Evolutionary conservation across 2,888 invertebrate genomes (phyloP), one percentile per base, ranked within the genome.

Genomic region (Oscheius sp.): DNA sequence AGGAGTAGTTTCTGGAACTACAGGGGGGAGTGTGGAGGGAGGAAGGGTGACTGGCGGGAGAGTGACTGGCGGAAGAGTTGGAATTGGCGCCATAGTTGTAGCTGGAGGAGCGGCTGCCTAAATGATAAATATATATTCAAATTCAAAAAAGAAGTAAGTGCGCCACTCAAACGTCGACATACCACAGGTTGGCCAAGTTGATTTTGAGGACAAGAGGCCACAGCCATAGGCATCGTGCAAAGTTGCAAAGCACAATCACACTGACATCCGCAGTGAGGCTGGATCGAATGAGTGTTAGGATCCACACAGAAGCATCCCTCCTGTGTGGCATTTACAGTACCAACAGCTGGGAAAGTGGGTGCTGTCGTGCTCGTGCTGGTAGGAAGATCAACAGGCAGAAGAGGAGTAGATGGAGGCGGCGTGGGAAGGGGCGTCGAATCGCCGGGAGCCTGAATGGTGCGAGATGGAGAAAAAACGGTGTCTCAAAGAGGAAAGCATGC

Each of bases 281-380:
- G 66, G 52, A 77, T 70, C 25, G 61, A 33, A 20, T 63, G 66
- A 1, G 74, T 73, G 20, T 42, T 31, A 17, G 70, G 74, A 33
- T 79, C 77, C n/a, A 79, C 61, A 50, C 79, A 79, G 66, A 76
- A 77, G 31, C 79, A 79, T n/a, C 75, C 72, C 46, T 69, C 48
- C 46, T 71, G 69, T 8, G 70, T 70, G 25, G 71, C 70, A 8
- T 74, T 74, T 64, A 77, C 53, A 34, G 73, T 69, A 15, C 73
- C 79, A 17, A 73, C 70, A 1, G 79, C 72, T 37, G 72, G 70
- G 68, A 73, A 79, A 37, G 71, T 66, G 39, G 73, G 63, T 10
- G 68, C 64, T 27, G 70, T 63, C 2, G 66, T 42, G 2, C 52
- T 42, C 8, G 63, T 67, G 57, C 34, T 61, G 31, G 67, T 55